A percentile compares a stretch with the other conserved stretches of the same genome.
Conservation (phyloP, 2,113 vertebrate species). For the Vulpes ferrilata region DNA sequence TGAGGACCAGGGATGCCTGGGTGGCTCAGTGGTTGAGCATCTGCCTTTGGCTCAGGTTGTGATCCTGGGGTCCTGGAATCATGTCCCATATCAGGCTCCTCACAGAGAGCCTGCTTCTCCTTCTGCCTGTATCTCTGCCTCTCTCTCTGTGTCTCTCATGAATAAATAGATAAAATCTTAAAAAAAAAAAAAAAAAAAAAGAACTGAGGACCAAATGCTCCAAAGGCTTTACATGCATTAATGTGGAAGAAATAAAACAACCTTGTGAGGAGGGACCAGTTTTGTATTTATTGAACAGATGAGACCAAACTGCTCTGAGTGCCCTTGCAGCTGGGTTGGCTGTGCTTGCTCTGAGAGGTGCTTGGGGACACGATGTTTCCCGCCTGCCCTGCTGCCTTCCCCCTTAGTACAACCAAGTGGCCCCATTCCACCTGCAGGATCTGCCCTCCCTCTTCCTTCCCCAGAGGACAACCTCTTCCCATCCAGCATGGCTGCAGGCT, state of each 20-base stretch:
- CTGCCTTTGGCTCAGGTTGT: too few relatives aligned
- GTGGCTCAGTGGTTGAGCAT: too few relatives aligned
- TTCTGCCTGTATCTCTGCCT: too few relatives aligned
- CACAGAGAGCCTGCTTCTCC: too few relatives aligned
- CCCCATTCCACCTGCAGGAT: neutral
- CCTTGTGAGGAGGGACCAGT: neutral
- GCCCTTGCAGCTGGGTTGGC: neutral
- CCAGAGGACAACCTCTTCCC: neutral
- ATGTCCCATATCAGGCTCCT: too few relatives aligned
- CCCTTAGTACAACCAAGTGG: fast-evolving
- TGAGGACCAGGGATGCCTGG: neutral
- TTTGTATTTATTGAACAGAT: neutral
- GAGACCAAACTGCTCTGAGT: too few relatives aligned
- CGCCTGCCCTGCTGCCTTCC: neutral
- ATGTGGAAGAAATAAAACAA: neutral
- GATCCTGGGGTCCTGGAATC: too few relatives aligned
- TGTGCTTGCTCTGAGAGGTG: neutral
- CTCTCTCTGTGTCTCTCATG: too few relatives aligned
- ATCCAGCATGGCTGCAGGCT: neutral
- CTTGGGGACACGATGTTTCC: neutral
- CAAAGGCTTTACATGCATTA: neutral
- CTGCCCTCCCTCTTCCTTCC: too few relatives aligned
- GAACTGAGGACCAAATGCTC: neutral
- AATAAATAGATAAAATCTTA: too few relatives aligned
- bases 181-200: neutral